phyloP scores from a whole-genome alignment of 2,113 vertebrate genomes.

The Etheostoma spectabile region DNA sequence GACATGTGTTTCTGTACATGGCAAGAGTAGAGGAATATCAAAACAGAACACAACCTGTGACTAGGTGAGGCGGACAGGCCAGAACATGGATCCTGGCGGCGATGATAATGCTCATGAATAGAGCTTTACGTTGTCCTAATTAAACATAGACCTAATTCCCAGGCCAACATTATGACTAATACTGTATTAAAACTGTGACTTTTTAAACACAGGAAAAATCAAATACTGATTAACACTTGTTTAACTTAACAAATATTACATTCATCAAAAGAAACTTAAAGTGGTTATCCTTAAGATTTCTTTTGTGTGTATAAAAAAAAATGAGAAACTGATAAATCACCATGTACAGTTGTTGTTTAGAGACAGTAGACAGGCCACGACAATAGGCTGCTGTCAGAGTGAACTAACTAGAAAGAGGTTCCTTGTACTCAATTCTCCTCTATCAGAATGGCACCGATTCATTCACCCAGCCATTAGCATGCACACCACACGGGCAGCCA shows the following conservation, averaged over 20 bases:
- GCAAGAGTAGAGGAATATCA: not conserved
- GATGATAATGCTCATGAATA: not conserved
- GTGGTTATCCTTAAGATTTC: too few species aligned
- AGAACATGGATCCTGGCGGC: slow-evolving; percentile 19
- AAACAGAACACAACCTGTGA: slow-evolving; percentile 15
- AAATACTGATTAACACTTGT: not conserved
- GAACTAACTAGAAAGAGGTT: slow-evolving; percentile 65
- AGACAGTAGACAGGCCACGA: slow-evolving; percentile 40
- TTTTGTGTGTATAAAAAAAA: too few species aligned
- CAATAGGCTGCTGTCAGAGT: slow-evolving; percentile 60
- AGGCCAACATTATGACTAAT: not conserved
- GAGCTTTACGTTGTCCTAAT: not conserved
- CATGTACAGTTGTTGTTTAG: slow-evolving; percentile 51
- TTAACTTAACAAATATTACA: not conserved
- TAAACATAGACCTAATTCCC: not conserved
- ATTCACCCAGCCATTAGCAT: slow-evolving; percentile 78
- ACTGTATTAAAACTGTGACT: not conserved
- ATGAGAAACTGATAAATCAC: slow-evolving; percentile 5
- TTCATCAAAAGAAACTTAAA: too few species aligned
- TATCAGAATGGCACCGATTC: slow-evolving; percentile 75
- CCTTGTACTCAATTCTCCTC: slow-evolving; percentile 74
- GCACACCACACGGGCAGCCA: slow-evolving; percentile 67
- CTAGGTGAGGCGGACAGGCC: slow-evolving; percentile 36
- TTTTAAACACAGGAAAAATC: not conserved
- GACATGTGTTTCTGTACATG: not conserved